Evolutionary conservation across 2,797 vertebrate species (phyloP), one percentile per base, ranked within the genome.

Genomic region (Odontamblyopus lacepedii): DNA sequence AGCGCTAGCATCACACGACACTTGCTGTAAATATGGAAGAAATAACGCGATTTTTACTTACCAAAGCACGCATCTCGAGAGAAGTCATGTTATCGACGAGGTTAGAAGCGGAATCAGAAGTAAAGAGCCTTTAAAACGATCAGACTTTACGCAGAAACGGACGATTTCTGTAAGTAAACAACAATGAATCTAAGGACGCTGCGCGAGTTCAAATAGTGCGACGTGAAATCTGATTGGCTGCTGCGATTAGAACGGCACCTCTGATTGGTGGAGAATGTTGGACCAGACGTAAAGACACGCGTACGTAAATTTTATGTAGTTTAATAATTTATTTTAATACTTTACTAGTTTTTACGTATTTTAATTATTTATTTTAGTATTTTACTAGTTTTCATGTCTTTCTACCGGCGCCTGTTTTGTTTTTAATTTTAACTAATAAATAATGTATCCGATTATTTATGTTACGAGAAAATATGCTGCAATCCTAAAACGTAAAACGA

Each of bases 171-270:
- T 35, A 71, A 6, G 35, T 78, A 74, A 78, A 82, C 74, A 73
- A 51, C 1, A 6, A 0, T 0, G 1, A 29, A 0, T 3, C 18
- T 1, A 32, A 68, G 51, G 2, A 65, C 63, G 11, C 63, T 50
- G 6, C 0, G 4, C 1, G 73, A 70, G 23, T 92, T 92, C 84
- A 92, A 91, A 91, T 90, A 89, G 63, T 62, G 74, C 80, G 76
- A 63, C 62, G 27, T 23, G 9, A 0, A 73, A 60, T 76, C 75
- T 84, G 82, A 90, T 91, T 92, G 91, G 90, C 0, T 44, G 16
- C 23, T 18, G 0, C 44, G 18, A 0, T 12, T 19, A 9, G 0
- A 0, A 12, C 29, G 44, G 63, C 53, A 71, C 69, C 62, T 2
- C 55, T 85, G 70, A 90, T 91, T 91, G 88, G 90, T 50, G 81